Percentiles rank a stretch among this genome's conserved stretches.
phyloP scores from a whole-genome alignment of 2,113 vertebrate genomes.

The Guaruba guarouba region DNA sequence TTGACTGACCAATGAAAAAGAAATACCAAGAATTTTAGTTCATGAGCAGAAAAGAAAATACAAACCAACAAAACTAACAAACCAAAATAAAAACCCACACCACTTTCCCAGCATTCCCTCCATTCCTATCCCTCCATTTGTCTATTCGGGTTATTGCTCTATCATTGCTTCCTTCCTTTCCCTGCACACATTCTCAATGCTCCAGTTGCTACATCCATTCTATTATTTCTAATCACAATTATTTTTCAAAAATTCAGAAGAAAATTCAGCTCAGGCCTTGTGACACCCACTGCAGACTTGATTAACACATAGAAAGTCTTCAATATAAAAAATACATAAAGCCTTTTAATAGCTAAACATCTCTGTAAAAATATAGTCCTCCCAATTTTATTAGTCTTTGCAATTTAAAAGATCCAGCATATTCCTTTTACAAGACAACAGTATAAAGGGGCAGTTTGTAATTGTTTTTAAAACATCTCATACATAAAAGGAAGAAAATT shows the following conservation, averaged over 20 bases:
- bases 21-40: background rate
- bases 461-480: background rate
- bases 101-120: background rate
- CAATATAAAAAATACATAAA: background rate
- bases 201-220: background rate
- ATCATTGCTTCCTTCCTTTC: background rate
- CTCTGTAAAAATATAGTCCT: background rate
- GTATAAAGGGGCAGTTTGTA: background rate
- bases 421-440: background rate
- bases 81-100: fast-evolving
- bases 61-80: background rate
- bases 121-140: background rate
- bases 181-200: background rate
- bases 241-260: background rate
- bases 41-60: background rate
- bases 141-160: background rate
- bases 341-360: background rate
- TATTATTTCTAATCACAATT: background rate
- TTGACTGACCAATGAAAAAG: background rate
- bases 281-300: background rate
- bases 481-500: background rate
- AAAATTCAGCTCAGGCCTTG: background rate
- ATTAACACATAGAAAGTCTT: background rate
- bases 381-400: background rate
- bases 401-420: background rate